Evolutionary conservation across 1,140 invertebrate genomes (phyloP), one percentile per base, ranked within the genome.

Genomic region (Hestina assimilis): DNA sequence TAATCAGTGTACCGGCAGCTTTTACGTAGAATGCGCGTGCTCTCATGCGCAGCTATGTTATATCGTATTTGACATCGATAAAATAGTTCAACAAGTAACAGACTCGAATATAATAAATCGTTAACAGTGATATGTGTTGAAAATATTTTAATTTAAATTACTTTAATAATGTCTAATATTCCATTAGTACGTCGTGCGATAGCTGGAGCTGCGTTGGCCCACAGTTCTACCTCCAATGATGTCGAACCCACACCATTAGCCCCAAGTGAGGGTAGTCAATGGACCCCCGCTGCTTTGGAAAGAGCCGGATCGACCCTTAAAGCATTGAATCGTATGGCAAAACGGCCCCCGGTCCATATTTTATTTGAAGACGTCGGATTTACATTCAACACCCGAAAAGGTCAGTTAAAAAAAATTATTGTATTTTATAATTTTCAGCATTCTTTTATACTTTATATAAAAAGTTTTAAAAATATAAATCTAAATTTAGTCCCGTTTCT

Each of bases 311-410:
- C 86, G 0, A 88, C 89, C 3, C 61, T 89, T 5, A 89, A 89
- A 57, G 84, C 81, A 5, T 59, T 89, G 17, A 89, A 89, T 61
- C 82, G 80, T 6, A 89, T 89, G 83, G 89, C 89, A 0, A 89
- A 89, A 59, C 63, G 88, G 58, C 88, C 89, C 11, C 83, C 83
- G 0, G 89, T 94, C 8, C 90, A 94, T 60, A 91, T 94, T 11
- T 89, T 93, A 59, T 94, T 94, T 66, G 90, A 90, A 60, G 90
- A 94, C 66, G 60, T 94, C 6, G 90, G 89, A 0, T 94, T 90
- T 61, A 89, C 89, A 0, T 89, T 93, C 23, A 89, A 86, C 17
- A 89, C 82, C 0, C 66, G 77, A 53, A 82, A 80, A 74, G 82
- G 85, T 85, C 74, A 64, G 65, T 63, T 35, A 6, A 58, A 24